Base-by-base conservation (phyloP, 2,113 vertebrate genomes). In the Theristicus caerulescens region DNA sequence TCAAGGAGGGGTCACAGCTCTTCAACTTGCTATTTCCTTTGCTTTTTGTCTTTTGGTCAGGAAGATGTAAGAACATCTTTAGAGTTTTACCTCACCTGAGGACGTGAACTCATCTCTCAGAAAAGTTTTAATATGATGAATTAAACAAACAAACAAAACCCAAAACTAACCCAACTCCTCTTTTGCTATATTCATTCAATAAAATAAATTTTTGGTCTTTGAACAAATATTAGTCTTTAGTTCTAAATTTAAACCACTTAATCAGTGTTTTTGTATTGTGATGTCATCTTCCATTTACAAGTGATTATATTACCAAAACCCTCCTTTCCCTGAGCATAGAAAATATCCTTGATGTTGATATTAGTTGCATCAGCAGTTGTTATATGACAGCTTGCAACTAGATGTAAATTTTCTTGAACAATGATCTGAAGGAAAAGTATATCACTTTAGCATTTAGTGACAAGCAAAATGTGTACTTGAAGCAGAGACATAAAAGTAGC, bases 301-400 rank as follows among this genome's bases (percentile, higher is more conserved):
- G 3, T 34, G 34, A 61, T 70, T 77, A 7, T 69, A 52, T 49
- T 62, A 20, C 32, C 34, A 64, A 61, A 80, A 0, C 0, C 13
- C 0, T 2, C 4, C 8, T 62, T 26, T 0, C 9, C 13, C 29
- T 66, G 71, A 54, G 11, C 7, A 22, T 55, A n/a, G 8, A 65
- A 88, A 82, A n/a, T 73, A 13, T 71, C 27, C 27, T 38, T 78
- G 13, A 36, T 76, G 22, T 49, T 82, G 51, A n/a, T 10, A 17
- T 14, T 73, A 61, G 5, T 51, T 59, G 5, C 32, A 84, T 51
- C 25, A 74, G 21, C 1, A 85, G 31, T 34, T 84, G 5, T 59
- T 61, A 11, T 9, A 49, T 42, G 32, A 58, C 6, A 18, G 22
- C 47, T 88, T 86, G 13, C 11, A 79, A 13, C 6, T 67, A 34